phyloP scores from a whole-genome alignment of 2,888 invertebrate species.

The Calameuta pallipes region DNA sequence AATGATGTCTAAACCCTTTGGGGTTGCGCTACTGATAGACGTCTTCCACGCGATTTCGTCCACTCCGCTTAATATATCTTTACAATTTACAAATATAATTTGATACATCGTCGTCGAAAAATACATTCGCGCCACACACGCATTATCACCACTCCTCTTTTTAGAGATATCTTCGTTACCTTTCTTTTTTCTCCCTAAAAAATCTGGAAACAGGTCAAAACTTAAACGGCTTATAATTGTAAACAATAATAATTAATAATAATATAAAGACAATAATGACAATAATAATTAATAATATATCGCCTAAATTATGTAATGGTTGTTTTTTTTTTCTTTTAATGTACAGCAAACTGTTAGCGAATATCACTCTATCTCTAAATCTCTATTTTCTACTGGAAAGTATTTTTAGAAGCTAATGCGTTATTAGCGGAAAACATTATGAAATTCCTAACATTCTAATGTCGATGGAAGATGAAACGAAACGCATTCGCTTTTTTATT shows the following conservation, averaged over 20 bases:
- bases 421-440: constrained; percentile 15
- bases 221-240: constrained; percentile 42
- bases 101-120: constrained; percentile 58
- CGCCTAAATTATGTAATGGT: constrained; percentile 26
- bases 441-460: constrained; percentile 13
- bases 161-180: constrained; percentile 13
- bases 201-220: constrained; percentile 54
- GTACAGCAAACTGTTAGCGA: constrained; percentile 41
- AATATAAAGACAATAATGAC: constrained; percentile 26
- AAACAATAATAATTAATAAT: constrained; percentile 38
- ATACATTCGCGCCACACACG: constrained; percentile 56
- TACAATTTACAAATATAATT: constrained; percentile 65
- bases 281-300: constrained; percentile 37
- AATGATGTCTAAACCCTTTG: not conserved
- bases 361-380: constrained; percentile 27
- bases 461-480: constrained; percentile 20
- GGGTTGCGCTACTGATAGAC: not conserved
- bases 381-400: constrained; percentile 38
- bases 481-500: constrained; percentile 6
- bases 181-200: constrained; percentile 38
- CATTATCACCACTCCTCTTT: constrained; percentile 40
- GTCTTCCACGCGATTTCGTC: not conserved
- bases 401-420: constrained; percentile 36
- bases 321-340: constrained; percentile 25
- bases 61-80: constrained; percentile 48